Base-by-base conservation (phyloP, 2,888 invertebrate genomes). In the Drosophila mercatorum region DNA sequence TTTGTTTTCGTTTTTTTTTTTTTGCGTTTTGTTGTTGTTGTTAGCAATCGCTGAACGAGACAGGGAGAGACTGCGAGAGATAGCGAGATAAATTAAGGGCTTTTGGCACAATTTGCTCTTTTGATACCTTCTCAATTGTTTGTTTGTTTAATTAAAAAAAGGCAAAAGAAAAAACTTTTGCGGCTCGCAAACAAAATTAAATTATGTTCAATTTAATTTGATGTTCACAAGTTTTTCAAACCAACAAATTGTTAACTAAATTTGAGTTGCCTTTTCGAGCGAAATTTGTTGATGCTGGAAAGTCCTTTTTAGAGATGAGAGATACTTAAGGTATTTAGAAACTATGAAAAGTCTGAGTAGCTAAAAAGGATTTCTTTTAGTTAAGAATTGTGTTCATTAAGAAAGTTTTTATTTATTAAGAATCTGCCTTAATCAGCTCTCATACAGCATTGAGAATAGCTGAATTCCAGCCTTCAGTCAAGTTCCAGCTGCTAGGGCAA, bases 101-200 rank as follows among this genome's bases (percentile, higher is more conserved):
- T 74, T 72, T 77, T 71, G 58, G 55, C 64, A 68, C 60, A 63
- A 51, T 63, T 76, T 72, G 82, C 71, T 59, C 74, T 85, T 51
- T 88, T 80, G 80, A 80, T 75, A 83, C 64, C 64, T 65, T 63
- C 51, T 53, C 75, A 76, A 72, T 75, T 68, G 72, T 80, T 80
- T 83, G 81, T 80, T 88, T 84, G 80, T 82, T 85, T 84, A 84
- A 84, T 84, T 84, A 84, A 88, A 84, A 83, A 83, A 87, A 74
- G 65, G 68, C 43, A 74, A 88, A 8, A 34, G 86, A 88, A 2
- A 34, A 88, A 85, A 86, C 65, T 88, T 86, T 83, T 86, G 83
- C 78, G 78, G 73, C 70, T 68, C 66, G 40, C 69, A 72, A 72
- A 76, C 34, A 65, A 83, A 86, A 84, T 85, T 88, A 80, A 85